Base-by-base conservation (phyloP, 2,888 invertebrate genomes). In the Ernsta delagoae region DNA sequence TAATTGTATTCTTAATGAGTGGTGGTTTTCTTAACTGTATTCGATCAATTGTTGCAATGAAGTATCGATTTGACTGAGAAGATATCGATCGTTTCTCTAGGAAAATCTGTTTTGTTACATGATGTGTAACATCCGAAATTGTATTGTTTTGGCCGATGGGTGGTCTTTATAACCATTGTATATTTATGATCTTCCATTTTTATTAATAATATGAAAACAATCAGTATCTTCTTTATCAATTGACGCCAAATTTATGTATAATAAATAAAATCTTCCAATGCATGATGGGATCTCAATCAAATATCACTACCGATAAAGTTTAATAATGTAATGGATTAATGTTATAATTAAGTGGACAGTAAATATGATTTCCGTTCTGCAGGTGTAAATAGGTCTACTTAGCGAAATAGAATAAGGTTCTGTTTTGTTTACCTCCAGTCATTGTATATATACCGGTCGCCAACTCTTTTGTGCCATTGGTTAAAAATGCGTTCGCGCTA, bases 301-400 rank as follows among this genome's bases (percentile, higher is more conserved):
- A 82, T 81, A 80, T 77, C 75, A 73, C 70, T 71, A 63, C 56
- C 56, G 56, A 74, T 72, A 71, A 66, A 73, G 65, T 61, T 70
- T 9, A 62, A 62, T 71, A 74, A 70, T 71, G 48, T 72, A 68
- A 70, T 71, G 71, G 70, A 75, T 45, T 73, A 71, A 70, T 66
- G 43, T 64, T 59, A 66, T 62, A 3, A 70, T 61, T 81, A 81
- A 83, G 81, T 83, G 83, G 81, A 83, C 83, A 85, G 81, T 85
- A 79, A 82, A 80, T 75, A 78, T 80, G 79, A 81, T 90, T 87
- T 90, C 89, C 88, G 88, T 89, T 89, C 87, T 85, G 84, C 88
- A 88, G 90, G 89, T 91, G 90, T 91, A 90, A 89, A 87, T 91
- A 90, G 78, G 76, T 86, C 68, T 86, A 85, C 82, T 81, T 85